Evolutionary conservation across 1,140 invertebrate genomes (phyloP).

Genomic region (Scaptomyza pallida): DNA sequence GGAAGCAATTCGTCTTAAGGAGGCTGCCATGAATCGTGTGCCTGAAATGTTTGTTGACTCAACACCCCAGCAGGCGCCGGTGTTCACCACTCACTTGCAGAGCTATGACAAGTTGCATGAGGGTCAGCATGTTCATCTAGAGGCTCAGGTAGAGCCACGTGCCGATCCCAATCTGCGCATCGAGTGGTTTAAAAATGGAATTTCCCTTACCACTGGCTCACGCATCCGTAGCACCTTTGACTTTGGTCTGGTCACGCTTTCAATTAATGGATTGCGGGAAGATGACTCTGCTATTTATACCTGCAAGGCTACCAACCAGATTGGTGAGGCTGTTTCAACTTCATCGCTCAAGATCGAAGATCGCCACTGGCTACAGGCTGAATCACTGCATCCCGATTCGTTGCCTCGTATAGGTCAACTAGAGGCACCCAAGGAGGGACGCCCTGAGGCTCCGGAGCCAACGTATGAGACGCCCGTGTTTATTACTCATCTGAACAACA

Average conservation of each 20-base stretch:
- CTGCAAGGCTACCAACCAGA: conserved; percentile 94
- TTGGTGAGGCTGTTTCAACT: conserved; percentile 96
- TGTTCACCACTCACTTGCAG: conserved; percentile 95
- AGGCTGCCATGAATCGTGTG: conserved; percentile 94
- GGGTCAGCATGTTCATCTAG: conserved; percentile 95
- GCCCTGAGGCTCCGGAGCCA: conserved; percentile 89
- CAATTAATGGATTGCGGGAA: conserved; percentile 92
- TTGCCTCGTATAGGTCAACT: conserved; percentile 93
- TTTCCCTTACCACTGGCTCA: conserved; percentile 92
- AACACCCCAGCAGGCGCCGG: conserved; percentile 92
- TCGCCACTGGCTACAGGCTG: conserved; percentile 93
- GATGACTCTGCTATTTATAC: conserved; percentile 98
- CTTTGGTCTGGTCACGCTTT: conserved; percentile 96
- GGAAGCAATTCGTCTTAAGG: conserved; percentile 94
- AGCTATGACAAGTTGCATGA: conserved; percentile 94
- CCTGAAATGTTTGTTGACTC: conserved; percentile 93
- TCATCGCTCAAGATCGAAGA: conserved; percentile 95
- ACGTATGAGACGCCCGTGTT: conserved; percentile 94
- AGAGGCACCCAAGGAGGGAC: conserved; percentile 89
- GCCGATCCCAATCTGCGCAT: conserved; percentile 96
- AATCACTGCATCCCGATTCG: conserved; percentile 96
- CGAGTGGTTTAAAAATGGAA: conserved; percentile 97
- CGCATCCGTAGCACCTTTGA: conserved; percentile 95
- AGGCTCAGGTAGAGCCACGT: conserved; percentile 97
- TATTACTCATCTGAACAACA: conserved; percentile 95